Conservation (phyloP, 2,113 vertebrate species). For the Pipa parva region DNA sequence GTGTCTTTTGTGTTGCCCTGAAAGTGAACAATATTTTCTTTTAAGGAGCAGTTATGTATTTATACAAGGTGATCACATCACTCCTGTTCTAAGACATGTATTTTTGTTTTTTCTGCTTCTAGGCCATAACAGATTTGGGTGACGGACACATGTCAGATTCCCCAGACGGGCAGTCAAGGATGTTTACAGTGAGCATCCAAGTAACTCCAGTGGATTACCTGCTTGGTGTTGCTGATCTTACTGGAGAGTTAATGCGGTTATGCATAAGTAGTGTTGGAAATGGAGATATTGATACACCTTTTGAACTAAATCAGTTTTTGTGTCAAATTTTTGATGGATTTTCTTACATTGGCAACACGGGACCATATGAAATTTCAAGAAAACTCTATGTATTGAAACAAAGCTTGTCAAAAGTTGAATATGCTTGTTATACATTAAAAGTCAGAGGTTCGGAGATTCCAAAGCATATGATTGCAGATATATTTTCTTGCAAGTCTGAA, state of each 20-base stretch:
- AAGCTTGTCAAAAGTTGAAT: conserved; percentile 92
- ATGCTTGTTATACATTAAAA: conserved; percentile 86
- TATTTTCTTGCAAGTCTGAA: conserved; percentile 80
- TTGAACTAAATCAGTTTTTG: conserved; percentile 89
- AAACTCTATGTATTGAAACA: conserved; percentile 91
- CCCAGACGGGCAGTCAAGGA: conserved; percentile 44
- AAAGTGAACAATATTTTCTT: no score
- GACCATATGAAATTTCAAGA: conserved; percentile 94
- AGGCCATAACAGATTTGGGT: not conserved
- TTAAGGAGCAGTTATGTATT: no score
- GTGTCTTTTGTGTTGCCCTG: no score
- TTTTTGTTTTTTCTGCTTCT: not conserved
- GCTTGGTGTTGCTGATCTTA: conserved; percentile 90
- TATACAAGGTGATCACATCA: no score
- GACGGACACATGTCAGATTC: conserved; percentile 54
- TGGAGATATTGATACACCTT: conserved; percentile 93
- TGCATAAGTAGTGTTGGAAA: conserved; percentile 95
- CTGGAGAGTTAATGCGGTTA: conserved; percentile 93
- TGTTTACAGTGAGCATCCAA: conserved; percentile 74
- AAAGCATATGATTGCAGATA: conserved; percentile 92
- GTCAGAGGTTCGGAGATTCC: conserved; percentile 95
- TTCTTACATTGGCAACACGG: conserved; percentile 92
- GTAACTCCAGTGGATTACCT: conserved; percentile 90
- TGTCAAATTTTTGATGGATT: conserved; percentile 92
- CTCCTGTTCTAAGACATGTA: no score